Evolutionary conservation across 1,140 invertebrate species (phyloP).

Genomic region (Drosophila novamexicana): DNA sequence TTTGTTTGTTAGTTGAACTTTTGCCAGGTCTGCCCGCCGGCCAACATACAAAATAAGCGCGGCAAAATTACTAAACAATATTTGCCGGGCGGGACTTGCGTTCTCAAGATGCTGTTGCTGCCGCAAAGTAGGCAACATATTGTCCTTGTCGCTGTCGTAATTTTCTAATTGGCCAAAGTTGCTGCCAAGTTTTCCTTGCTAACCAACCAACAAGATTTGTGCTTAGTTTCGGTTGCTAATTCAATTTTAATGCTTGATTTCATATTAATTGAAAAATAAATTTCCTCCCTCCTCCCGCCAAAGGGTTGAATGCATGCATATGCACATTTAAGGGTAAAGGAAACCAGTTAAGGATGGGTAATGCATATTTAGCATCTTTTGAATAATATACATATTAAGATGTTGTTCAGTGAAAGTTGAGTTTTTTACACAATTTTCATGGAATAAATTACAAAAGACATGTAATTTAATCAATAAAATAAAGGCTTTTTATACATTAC

Average conservation of each 20-base stretch:
- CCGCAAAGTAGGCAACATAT: constrained; percentile 71
- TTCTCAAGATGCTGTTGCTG: constrained; percentile 40
- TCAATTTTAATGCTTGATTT: constrained; percentile 84
- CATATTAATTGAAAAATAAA: constrained; percentile 83
- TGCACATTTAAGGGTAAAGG: neutral
- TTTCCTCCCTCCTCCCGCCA: constrained; percentile 27
- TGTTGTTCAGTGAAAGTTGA: neutral
- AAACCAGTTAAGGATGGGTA: neutral
- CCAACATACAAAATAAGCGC: constrained; percentile 81
- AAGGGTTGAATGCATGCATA: constrained; percentile 4
- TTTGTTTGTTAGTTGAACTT: constrained; percentile 82
- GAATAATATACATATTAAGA: neutral
- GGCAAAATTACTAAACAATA: constrained; percentile 80
- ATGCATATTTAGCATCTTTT: neutral
- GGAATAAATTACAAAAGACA: too few relatives aligned
- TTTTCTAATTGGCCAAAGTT: constrained; percentile 80
- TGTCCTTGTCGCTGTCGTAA: constrained; percentile 72
- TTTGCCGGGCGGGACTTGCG: constrained; percentile 51
- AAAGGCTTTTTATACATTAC: too few relatives aligned
- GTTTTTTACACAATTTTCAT: neutral
- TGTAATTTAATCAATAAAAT: too few relatives aligned
- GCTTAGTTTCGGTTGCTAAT: constrained; percentile 73
- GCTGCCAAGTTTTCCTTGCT: constrained; percentile 64
- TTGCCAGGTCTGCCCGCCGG: constrained; percentile 72
- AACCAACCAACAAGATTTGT: constrained; percentile 44